phyloP scores from a whole-genome alignment of 2,888 invertebrate species.

The Sarcophaga caerulescens region DNA sequence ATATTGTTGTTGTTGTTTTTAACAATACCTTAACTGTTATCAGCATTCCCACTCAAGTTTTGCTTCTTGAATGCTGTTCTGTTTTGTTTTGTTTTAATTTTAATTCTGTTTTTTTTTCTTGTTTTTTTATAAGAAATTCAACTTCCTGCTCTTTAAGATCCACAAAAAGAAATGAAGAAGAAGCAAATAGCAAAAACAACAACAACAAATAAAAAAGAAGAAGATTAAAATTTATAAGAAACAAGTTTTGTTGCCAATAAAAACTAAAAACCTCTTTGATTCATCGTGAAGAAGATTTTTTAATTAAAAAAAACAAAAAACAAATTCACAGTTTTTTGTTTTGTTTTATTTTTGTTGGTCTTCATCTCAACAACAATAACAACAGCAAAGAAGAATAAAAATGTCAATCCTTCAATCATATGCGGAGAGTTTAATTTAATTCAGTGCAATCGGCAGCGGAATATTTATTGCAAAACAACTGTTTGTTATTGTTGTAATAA shows the following conservation, averaged over 20 bases:
- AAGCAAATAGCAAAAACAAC: conserved; percentile 14
- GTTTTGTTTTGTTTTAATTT: background rate
- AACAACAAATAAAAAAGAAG: background rate
- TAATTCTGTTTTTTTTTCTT: conserved; percentile 1
- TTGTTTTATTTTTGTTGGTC: too few species aligned
- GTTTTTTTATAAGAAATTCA: conserved; percentile 19
- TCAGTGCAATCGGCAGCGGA: too few species aligned
- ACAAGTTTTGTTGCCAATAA: conserved; percentile 48
- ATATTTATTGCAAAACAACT: too few species aligned
- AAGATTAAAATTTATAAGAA: background rate
- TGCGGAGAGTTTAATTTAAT: too few species aligned
- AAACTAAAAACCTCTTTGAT: background rate
- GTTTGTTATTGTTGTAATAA: too few species aligned
- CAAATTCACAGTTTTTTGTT: too few species aligned
- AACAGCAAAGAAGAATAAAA: too few species aligned
- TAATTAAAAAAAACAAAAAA: too few species aligned
- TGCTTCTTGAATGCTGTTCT: conserved; percentile 21
- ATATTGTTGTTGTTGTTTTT: conserved; percentile 10
- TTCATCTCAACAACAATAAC: too few species aligned
- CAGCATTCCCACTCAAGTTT: conserved; percentile 53
- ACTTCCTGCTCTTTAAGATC: conserved; percentile 44
- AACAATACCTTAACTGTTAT: conserved; percentile 31
- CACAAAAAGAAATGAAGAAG: background rate
- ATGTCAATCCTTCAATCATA: too few species aligned
- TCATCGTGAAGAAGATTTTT: too few species aligned